Evolutionary conservation across 1,140 invertebrate species (phyloP), one percentile per base, ranked within the genome.

Genomic region (Papilio glaucus): DNA sequence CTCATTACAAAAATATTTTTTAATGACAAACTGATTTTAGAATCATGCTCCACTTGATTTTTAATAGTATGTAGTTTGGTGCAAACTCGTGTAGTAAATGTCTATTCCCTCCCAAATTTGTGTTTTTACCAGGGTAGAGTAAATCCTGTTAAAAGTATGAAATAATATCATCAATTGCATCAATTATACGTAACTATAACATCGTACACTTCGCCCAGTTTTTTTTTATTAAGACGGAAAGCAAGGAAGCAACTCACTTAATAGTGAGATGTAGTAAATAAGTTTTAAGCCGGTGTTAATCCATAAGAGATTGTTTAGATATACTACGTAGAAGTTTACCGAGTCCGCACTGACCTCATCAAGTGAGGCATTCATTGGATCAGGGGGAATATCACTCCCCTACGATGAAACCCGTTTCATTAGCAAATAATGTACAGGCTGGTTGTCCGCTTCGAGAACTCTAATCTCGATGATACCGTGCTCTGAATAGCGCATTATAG

Each of bases 371-470:
- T 69, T 69, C 67, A 69, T 69, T 18, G 67, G 42, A 69, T 69
- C 67, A 69, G 67, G 67, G 67, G 42, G 33, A 69, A 69, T 45
- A 69, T 26, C n/a, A 69, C 33, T 69, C 67, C 67, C 67, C 67
- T 53, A 69, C 45, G 42, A 69, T 53, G 45, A 69, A 69, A 69
- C 67, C 67, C 41, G 67, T 53, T 49, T 69, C 67, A 69, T 69
- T 69, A 69, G 42, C 42, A 69, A 67, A 49, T 69, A 69, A 69
- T 69, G 41, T 49, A 69, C 24, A 49, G 65, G 65, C 49, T 24
- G 42, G 65, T 69, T 69, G 42, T 69, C 65, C 42, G 65, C 65
- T 69, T 49, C 65, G 42, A 69, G 65, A 69, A 69, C 65, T 69
- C 65, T 69, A 69, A 69, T 69, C 65, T 69, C 65, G 65, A 69